phyloP scores from a whole-genome alignment of 2,888 invertebrate species.

The Cylloceria caligata region DNA sequence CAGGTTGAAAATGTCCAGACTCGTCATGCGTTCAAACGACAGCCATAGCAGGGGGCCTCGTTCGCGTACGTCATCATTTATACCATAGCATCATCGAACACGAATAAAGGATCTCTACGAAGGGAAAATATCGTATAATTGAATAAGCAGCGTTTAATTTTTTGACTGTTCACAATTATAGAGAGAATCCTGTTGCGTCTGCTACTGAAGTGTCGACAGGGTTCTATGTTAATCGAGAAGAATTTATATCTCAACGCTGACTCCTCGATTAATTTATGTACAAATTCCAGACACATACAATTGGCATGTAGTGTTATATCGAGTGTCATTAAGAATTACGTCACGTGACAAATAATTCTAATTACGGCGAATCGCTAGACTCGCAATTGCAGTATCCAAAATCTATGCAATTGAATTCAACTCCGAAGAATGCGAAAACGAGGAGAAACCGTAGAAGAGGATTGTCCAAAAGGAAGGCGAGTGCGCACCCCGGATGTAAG shows the following conservation, averaged over 20 bases:
- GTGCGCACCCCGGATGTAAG: slow-evolving; percentile 18
- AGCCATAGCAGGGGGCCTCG: slow-evolving; percentile 40
- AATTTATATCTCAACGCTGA: slow-evolving; percentile 26
- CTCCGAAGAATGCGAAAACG: background rate
- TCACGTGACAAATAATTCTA: slow-evolving; percentile 6
- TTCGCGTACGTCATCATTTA: slow-evolving; percentile 52
- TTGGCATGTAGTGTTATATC: background rate
- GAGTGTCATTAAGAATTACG: background rate
- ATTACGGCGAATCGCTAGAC: background rate
- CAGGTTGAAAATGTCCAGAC: slow-evolving; percentile 58
- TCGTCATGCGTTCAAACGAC: slow-evolving; percentile 56
- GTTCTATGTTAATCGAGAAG: slow-evolving; percentile 34
- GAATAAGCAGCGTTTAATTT: slow-evolving; percentile 63
- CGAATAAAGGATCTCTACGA: slow-evolving; percentile 42
- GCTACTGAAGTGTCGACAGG: slow-evolving; percentile 22
- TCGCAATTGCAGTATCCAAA: background rate
- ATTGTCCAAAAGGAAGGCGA: slow-evolving; percentile 8
- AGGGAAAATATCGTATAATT: slow-evolving; percentile 60
- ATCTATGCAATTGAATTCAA: slow-evolving; percentile 8
- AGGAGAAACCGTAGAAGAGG: background rate
- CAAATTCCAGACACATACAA: background rate
- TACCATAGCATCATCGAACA: slow-evolving; percentile 52
- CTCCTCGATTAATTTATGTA: slow-evolving; percentile 28
- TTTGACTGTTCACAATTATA: slow-evolving; percentile 42
- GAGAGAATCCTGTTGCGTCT: slow-evolving; percentile 33